Percentiles rank a stretch among this genome's conserved stretches.
Conservation (phyloP, 2,888 invertebrate genomes). For the Anaspis maculata region DNA sequence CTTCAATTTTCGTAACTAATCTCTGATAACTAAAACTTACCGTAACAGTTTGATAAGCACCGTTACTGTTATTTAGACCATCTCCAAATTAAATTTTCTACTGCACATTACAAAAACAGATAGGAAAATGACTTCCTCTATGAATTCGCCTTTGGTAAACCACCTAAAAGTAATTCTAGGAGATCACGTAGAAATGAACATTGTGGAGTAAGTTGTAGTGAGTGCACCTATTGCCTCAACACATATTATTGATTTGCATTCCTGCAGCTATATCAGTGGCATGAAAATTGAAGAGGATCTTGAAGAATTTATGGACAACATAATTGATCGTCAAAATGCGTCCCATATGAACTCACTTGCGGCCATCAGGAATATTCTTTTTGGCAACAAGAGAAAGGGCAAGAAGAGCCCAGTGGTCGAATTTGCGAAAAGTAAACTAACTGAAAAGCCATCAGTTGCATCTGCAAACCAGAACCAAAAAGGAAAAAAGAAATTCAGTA, state of each 20-base stretch:
- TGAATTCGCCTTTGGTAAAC: constrained; percentile 34
- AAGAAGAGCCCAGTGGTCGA: constrained; percentile 1
- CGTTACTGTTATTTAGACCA: no score
- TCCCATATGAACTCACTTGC: constrained; percentile 58
- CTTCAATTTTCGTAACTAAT: no score
- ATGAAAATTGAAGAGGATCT: constrained; percentile 65
- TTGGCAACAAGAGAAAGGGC: constrained; percentile 22
- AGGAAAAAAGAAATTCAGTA: constrained; percentile 28
- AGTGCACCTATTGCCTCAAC: no score
- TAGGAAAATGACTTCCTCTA: no score
- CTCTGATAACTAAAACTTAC: no score
- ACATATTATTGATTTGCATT: not conserved
- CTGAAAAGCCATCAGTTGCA: no score
- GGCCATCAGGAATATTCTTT: constrained; percentile 34
- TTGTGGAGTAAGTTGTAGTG: constrained; percentile 39
- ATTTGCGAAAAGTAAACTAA: not conserved
- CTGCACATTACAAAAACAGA: no score
- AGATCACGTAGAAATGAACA: constrained; percentile 61
- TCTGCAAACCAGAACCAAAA: constrained; percentile 13
- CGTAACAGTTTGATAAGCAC: no score
- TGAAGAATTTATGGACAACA: constrained; percentile 67
- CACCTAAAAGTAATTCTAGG: constrained; percentile 57
- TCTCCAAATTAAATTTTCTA: no score
- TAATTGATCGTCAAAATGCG: constrained; percentile 59
- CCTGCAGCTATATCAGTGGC: constrained; percentile 59